A percentile compares a stretch with the other conserved stretches of the same genome.
Evolutionary conservation across 2,888 invertebrate species (phyloP).

Genomic region (Epiperipatus broadwayi): DNA sequence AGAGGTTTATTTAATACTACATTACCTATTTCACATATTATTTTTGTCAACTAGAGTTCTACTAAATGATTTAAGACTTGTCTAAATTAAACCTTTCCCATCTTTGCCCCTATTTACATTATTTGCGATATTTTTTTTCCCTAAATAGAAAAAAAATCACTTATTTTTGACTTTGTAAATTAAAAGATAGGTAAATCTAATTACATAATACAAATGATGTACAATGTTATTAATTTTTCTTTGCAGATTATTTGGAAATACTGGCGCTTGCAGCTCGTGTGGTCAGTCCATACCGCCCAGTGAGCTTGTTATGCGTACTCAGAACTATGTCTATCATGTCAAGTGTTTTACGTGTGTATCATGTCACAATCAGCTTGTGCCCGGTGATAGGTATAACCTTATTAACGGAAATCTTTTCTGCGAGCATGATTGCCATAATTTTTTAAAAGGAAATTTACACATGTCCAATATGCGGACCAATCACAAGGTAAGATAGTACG

Average conservation of each 20-base stretch:
- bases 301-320: slow-evolving; percentile 77
- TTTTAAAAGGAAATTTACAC: slow-evolving; percentile 56
- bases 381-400: slow-evolving; percentile 83
- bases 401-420: slow-evolving; percentile 73
- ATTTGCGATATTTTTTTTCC: no score
- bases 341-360: slow-evolving; percentile 90
- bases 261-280: slow-evolving; percentile 75
- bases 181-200: slow-evolving; percentile 88
- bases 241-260: slow-evolving; percentile 68
- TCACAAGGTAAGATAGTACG: no score
- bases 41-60: no score
- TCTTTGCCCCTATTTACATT: no score
- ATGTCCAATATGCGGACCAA: no score
- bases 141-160: no score
- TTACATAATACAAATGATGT: slow-evolving; percentile 64
- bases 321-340: slow-evolving; percentile 60
- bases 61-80: no score
- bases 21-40: no score
- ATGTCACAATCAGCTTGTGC: slow-evolving; percentile 66
- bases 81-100: no score
- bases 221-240: slow-evolving; percentile 5
- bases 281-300: slow-evolving; percentile 76
- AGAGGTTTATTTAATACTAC: no score
- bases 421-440: slow-evolving; percentile 87
- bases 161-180: no score